Conservation (phyloP, 2,888 invertebrate genomes). For the Sarcophaga subvicina region DNA sequence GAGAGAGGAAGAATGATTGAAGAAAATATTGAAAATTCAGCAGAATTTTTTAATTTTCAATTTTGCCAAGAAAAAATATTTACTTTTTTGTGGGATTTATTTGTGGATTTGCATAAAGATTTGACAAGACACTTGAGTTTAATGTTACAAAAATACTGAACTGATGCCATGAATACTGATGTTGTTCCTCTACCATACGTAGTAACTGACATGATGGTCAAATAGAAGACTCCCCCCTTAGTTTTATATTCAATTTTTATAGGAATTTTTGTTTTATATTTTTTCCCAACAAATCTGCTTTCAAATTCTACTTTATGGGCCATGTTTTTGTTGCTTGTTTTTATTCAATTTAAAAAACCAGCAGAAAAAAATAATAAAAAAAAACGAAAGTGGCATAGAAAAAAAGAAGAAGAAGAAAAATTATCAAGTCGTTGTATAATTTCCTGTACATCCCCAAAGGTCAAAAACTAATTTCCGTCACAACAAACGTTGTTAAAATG, state of each 20-base stretch:
- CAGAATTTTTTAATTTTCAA: neutral
- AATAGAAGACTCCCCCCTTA: no score
- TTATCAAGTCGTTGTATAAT: slow-evolving; percentile 66
- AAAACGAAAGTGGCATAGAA: slow-evolving; percentile 29
- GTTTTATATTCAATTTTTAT: no score
- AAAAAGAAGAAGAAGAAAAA: slow-evolving; percentile 42
- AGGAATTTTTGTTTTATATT: no score
- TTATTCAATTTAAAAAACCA: neutral
- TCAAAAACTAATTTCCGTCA: slow-evolving; percentile 69
- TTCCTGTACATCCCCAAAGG: slow-evolving; percentile 68
- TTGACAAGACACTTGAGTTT: neutral
- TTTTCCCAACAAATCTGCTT: neutral
- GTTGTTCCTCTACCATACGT: no score
- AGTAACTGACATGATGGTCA: no score
- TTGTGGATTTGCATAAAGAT: neutral
- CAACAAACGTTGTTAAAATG: slow-evolving; percentile 58
- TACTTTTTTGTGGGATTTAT: neutral
- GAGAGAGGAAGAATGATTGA: no score
- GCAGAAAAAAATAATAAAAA: neutral
- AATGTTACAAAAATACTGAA: neutral
- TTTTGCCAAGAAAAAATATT: neutral
- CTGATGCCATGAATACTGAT: neutral
- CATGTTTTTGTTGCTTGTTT: neutral
- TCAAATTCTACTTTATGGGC: neutral
- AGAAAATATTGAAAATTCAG: neutral